phyloP scores from a whole-genome alignment of 2,113 vertebrate genomes.

The Phalacrocorax pelagicus region DNA sequence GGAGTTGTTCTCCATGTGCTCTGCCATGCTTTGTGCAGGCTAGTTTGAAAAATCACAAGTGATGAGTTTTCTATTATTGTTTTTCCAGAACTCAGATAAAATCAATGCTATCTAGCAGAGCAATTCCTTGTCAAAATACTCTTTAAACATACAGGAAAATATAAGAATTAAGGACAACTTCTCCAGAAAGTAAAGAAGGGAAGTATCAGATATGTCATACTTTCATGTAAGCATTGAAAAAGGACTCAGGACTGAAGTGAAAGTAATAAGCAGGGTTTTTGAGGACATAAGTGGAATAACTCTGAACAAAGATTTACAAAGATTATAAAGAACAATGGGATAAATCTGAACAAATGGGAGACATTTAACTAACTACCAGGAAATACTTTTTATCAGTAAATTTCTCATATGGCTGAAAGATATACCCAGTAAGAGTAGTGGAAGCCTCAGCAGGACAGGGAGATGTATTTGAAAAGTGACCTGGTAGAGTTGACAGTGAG shows the following conservation, averaged over 20 bases:
- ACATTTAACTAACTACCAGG: background rate
- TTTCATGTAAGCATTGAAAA: background rate
- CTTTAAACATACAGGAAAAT: background rate
- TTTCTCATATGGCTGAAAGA: background rate
- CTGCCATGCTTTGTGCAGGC: background rate
- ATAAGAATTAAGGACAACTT: background rate
- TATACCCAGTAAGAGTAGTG: background rate
- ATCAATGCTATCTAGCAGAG: background rate
- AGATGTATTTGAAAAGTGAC: background rate
- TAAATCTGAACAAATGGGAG: background rate
- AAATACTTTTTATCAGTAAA: background rate
- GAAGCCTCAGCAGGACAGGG: background rate
- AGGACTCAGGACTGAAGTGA: background rate
- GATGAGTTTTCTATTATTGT: background rate
- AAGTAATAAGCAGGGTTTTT: background rate
- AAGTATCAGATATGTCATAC: background rate
- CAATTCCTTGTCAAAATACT: background rate
- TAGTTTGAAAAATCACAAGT: background rate
- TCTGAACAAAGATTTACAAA: background rate
- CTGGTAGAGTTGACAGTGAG: background rate
- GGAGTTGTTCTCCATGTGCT: background rate
- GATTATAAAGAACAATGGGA: background rate
- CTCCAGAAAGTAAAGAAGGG: background rate
- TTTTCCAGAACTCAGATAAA: background rate
- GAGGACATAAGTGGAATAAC: background rate